These are phyloP conservation scores for Lepas anatifera DNA, from an alignment of 2,888 invertebrate species.

Conservation along the genomic window DNA sequence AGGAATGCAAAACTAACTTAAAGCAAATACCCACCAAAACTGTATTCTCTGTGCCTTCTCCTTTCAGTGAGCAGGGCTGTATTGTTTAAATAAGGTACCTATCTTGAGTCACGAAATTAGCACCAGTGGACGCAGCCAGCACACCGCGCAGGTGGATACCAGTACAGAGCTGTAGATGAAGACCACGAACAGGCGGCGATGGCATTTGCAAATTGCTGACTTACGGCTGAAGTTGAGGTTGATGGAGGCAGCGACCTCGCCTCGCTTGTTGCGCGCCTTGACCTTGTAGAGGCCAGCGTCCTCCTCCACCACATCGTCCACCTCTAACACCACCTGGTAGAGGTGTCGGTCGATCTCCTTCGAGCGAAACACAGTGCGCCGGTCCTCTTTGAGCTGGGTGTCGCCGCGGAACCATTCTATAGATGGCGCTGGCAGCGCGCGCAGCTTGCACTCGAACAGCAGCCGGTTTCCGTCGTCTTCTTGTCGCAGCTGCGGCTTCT, in stretches of 20 bases:
- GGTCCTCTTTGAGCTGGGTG: conserved; percentile 20
- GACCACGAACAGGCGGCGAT: not conserved
- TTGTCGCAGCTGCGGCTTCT: conserved; percentile 92
- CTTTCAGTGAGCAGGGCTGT: too few relatives aligned
- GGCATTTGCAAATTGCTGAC: too few relatives aligned
- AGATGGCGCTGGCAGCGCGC: conserved; percentile 76
- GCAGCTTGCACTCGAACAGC: conserved; percentile 84
- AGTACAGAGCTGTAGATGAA: too few relatives aligned
- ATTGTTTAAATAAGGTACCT: too few relatives aligned
- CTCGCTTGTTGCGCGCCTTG: conserved; percentile 92
- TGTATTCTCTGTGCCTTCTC: too few relatives aligned
- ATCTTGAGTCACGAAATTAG: too few relatives aligned
- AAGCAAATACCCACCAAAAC: too few relatives aligned
- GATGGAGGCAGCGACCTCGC: conserved; percentile 92
- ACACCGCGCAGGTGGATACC: too few relatives aligned
- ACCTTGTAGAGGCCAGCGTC: conserved; percentile 95
- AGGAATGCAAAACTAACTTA: too few relatives aligned
- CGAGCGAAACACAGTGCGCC: conserved; percentile 20
- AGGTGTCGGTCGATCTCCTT: conserved; percentile 67
- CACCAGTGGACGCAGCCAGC: too few relatives aligned
- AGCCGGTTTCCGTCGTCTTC: conserved; percentile 92
- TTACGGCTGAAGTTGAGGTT: conserved; percentile 96
- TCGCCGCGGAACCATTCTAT: conserved; percentile 45
- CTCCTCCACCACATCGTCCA: conserved; percentile 90
- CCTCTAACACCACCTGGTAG: conserved; percentile 81